Evolutionary conservation across 2,113 vertebrate genomes (phyloP).

Genomic region (Ellobius talpinus): DNA sequence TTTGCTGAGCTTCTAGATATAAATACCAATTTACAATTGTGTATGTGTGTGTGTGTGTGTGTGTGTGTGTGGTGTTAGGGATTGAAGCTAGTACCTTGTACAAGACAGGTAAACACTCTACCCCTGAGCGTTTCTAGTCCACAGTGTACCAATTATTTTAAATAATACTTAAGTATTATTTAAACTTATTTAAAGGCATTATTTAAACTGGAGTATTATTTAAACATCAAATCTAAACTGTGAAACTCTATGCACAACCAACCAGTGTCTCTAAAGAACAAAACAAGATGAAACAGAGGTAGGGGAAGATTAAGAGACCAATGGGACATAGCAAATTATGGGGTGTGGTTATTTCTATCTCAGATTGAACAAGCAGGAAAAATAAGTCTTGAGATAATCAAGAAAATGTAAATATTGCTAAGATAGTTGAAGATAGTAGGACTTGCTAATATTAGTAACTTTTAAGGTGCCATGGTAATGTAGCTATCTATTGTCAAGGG

Average conservation of each 20-base stretch:
- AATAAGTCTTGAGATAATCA: neutral
- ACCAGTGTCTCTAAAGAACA: neutral
- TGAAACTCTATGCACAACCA: neutral
- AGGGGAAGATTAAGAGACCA: neutral
- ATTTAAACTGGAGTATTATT: neutral
- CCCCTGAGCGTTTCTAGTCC: neutral
- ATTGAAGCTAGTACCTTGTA: neutral
- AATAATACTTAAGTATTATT: neutral
- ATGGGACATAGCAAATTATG: too few species aligned
- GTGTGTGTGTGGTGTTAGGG: neutral
- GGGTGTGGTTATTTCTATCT: neutral
- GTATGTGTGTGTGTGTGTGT: neutral
- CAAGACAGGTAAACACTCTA: neutral
- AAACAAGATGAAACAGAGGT: neutral
- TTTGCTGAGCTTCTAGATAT: neutral
- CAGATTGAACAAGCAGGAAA: neutral
- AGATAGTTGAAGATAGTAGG: neutral
- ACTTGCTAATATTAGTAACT: constrained; percentile 24
- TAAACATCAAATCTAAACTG: neutral
- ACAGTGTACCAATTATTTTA: neutral
- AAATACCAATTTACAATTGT: neutral
- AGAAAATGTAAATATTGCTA: neutral
- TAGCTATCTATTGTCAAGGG: constrained; percentile 11
- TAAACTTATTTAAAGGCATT: neutral
- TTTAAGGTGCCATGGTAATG: neutral